Conservation (phyloP, 1,140 invertebrate species). For the Pseudomyrmex sp. region DNA sequence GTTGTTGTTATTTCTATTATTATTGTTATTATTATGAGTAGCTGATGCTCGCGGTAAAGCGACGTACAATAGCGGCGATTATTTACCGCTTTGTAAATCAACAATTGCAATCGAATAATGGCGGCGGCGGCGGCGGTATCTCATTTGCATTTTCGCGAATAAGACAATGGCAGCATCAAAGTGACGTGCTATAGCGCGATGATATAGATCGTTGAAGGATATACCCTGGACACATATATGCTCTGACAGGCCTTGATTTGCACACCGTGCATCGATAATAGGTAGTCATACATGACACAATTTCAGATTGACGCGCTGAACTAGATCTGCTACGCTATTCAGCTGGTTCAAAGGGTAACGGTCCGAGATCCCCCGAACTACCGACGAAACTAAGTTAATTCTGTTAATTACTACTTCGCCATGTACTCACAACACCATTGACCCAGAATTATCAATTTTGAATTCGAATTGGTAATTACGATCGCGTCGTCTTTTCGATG, state of each 20-base stretch:
- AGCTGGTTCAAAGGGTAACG: constrained; percentile 51
- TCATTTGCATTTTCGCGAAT: neutral
- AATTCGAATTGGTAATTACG: neutral
- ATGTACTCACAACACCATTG: neutral
- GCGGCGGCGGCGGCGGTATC: neutral
- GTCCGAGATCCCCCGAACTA: constrained; percentile 33
- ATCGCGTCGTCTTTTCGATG: neutral
- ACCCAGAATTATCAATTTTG: constrained; percentile 5
- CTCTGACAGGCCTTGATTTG: constrained; percentile 45
- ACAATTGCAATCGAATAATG: neutral
- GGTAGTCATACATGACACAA: constrained; percentile 50
- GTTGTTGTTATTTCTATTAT: neutral
- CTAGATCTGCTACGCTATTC: constrained; percentile 49
- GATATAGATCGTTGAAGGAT: constrained; percentile 20
- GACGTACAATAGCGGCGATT: neutral
- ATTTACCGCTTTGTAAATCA: neutral
- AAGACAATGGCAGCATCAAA: neutral
- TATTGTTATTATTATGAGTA: neutral
- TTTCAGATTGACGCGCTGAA: constrained; percentile 52
- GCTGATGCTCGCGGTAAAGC: neutral
- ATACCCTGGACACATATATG: neutral
- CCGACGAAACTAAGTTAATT: constrained; percentile 31
- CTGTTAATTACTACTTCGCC: constrained; percentile 42
- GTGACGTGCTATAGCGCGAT: neutral
- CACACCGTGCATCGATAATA: constrained; percentile 44